These are phyloP conservation scores for Xiphorhynchus erythropygius DNA, from an alignment of 2,797 vertebrate species.

Conservation along the genomic window DNA sequence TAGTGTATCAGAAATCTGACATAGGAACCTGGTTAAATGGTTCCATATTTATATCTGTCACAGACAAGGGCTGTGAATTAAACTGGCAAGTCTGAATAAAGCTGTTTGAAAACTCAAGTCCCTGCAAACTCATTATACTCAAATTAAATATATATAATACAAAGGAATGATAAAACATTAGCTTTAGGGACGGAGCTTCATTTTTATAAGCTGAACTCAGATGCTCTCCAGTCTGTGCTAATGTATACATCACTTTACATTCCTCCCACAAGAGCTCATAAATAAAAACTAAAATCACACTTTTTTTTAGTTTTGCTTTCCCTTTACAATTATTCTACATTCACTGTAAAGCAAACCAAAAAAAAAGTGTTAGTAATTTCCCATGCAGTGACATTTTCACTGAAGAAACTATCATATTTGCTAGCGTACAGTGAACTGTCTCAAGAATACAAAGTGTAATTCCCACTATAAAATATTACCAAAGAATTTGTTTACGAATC, in stretches of 20 bases:
- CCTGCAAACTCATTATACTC: neutral
- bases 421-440: neutral
- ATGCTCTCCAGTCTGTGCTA: neutral
- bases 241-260: neutral
- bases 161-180: neutral
- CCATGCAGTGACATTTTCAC: neutral
- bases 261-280: neutral
- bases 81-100: neutral
- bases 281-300: neutral
- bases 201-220: neutral
- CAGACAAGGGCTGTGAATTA: neutral
- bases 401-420: neutral
- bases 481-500: neutral
- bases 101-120: neutral
- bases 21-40: neutral
- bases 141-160: neutral
- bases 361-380: neutral
- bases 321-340: neutral
- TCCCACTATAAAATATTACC: neutral
- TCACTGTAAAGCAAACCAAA: neutral
- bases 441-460: neutral
- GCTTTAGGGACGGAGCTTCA: neutral
- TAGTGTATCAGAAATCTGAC: neutral
- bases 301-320: neutral
- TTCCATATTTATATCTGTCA: neutral